Conservation (phyloP, 64 coral and sea anemone species). For the Actinia equina region DNA sequence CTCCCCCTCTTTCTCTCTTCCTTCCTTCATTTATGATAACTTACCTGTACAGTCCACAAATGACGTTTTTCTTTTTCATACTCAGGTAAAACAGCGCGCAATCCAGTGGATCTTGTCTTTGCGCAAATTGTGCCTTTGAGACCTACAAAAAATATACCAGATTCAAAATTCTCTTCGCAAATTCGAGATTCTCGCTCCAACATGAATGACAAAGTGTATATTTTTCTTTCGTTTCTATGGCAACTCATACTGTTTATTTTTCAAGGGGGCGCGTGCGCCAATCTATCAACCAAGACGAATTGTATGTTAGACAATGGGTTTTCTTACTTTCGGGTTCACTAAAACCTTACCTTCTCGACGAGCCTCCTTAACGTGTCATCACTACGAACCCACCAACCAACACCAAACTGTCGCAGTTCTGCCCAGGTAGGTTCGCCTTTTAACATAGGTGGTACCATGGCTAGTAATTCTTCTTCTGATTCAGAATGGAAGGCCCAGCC, state of each 20-base stretch:
- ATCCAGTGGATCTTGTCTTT: conserved; percentile 92
- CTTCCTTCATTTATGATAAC: not conserved
- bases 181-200: not conserved
- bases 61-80: conserved; percentile 98
- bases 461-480: conserved; percentile 87
- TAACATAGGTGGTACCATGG: conserved; percentile 90
- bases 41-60: conserved; percentile 93
- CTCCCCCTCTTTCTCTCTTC: not conserved
- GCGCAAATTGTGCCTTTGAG: conserved; percentile 87
- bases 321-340: too few relatives aligned
- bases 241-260: not conserved
- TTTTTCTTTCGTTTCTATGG: too few relatives aligned
- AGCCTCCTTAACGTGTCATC: conserved; percentile 88
- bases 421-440: conserved; percentile 84
- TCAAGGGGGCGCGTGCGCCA: not conserved
- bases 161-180: not conserved
- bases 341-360: conserved; percentile 75
- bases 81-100: conserved; percentile 92
- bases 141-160: conserved; percentile 46
- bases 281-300: too few relatives aligned
- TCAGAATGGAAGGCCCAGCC: conserved; percentile 99
- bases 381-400: conserved; percentile 97
- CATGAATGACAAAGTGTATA: too few relatives aligned
- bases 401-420: conserved; percentile 88
- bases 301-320: too few relatives aligned